phyloP scores from a whole-genome alignment of 2,113 vertebrate genomes.

The Tachycineta bicolor region DNA sequence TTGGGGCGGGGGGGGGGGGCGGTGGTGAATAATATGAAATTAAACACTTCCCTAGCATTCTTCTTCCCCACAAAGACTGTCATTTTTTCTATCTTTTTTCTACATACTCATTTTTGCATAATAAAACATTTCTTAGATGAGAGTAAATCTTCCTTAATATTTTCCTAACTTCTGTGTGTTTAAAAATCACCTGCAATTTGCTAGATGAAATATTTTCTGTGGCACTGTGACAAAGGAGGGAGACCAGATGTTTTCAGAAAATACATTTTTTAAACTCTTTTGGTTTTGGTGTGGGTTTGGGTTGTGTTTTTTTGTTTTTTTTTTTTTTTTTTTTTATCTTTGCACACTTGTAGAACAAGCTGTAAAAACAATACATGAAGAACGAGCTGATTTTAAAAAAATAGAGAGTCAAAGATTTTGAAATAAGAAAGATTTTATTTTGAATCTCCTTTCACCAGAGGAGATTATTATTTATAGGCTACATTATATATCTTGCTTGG shows the following conservation, averaged over 20 bases:
- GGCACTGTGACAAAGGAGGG: constrained; percentile 33
- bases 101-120: neutral
- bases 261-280: constrained; percentile 20
- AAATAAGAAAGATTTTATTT: constrained; percentile 45
- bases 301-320: neutral
- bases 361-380: constrained; percentile 60
- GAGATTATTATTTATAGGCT: constrained; percentile 62
- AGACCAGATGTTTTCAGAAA: constrained; percentile 29
- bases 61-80: neutral
- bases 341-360: constrained; percentile 50
- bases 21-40: neutral
- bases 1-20: neutral
- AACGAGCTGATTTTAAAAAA: constrained; percentile 46
- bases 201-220: constrained; percentile 47
- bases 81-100: neutral
- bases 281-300: neutral
- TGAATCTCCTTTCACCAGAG: constrained; percentile 36
- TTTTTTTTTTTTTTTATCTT: neutral
- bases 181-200: constrained; percentile 46
- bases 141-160: neutral
- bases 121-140: neutral
- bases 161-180: neutral
- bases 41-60: neutral
- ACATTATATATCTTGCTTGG: constrained; percentile 51
- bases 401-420: neutral